A percentile compares a stretch with the other conserved stretches of the same genome.
Evolutionary conservation across 1,140 invertebrate genomes (phyloP).

Genomic region (Apis florea): DNA sequence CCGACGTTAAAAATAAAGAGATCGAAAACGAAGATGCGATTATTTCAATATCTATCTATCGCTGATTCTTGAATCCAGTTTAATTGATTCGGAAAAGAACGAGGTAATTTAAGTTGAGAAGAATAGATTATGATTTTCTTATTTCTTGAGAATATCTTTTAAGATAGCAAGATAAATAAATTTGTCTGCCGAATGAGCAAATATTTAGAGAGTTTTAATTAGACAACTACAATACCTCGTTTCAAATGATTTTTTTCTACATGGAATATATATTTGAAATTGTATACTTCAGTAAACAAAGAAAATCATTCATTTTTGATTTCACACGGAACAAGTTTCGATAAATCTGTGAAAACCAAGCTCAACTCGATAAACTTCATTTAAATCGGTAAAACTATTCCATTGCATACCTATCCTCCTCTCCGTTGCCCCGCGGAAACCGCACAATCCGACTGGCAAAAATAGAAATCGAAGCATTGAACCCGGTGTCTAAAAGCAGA

Average conservation of each 20-base stretch:
- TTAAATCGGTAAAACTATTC: conserved; percentile 35
- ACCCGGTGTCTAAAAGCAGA: conserved; percentile 16
- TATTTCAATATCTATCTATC: neutral
- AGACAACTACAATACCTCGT: no score
- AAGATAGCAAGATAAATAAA: neutral
- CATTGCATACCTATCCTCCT: neutral
- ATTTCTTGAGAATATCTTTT: fast-evolving
- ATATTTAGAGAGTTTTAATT: no score
- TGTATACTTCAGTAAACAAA: neutral
- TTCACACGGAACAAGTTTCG: neutral
- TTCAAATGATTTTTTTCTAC: no score
- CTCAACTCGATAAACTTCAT: conserved; percentile 2
- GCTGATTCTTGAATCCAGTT: neutral
- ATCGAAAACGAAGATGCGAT: conserved; percentile 25
- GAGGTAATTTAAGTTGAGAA: no score
- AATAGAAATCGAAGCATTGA: conserved; percentile 26
- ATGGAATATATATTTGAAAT: neutral
- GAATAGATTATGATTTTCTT: neutral
- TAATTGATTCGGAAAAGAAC: conserved; percentile 26
- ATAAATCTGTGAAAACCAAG: neutral
- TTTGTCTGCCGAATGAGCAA: neutral
- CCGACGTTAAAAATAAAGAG: conserved; percentile 35
- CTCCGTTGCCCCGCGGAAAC: conserved; percentile 2
- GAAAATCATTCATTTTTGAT: neutral
- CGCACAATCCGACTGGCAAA: conserved; percentile 23